Evolutionary conservation across 1,140 invertebrate genomes (phyloP), one percentile per base, ranked within the genome.

Genomic region (Aphelinus atriplicis): DNA sequence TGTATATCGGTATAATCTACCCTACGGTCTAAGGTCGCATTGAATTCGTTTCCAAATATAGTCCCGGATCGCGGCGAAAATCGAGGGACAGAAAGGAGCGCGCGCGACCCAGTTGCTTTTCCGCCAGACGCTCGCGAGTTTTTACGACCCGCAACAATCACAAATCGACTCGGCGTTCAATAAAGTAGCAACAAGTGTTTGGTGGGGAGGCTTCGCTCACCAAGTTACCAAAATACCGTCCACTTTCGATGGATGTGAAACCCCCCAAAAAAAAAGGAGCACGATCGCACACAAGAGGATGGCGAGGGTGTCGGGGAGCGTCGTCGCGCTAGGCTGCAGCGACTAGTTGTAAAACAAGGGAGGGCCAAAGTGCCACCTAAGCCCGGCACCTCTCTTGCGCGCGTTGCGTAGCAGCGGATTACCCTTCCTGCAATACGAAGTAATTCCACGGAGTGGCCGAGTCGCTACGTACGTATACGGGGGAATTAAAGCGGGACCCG

Each of bases 341-440:
- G 6, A 43, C 9, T 47, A 70, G 61, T 48, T 66, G 69, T 61
- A 61, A 76, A 71, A 71, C 63, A 71, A 67, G 63, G 67, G 73
- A 64, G 70, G 66, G 70, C 71, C 75, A 76, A 65, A 67, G 58
- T 68, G 64, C 57, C 42, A 66, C 48, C 72, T 61, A 75, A 81
- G 81, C 80, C 73, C 80, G 47, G 47, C 61, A 48, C n/a, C 45
- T 60, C 7, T 60, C 57, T 57, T 46, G 61, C 71, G 55, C 43
- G 58, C 47, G 43, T 53, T 53, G 51, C 51, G 51, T 53, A 60
- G 58, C 69, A 65, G 69, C 56, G 69, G 69, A 76, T 72, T 72
- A 71, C 50, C 69, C 64, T 71, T 68, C 62, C 69, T 70, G 51
- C 62, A 66, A 66, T 66, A 60, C 65, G 42, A 69, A 72, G 70